Base-by-base conservation (phyloP, 1,140 invertebrate genomes). In the Zaprionus nigranus region DNA sequence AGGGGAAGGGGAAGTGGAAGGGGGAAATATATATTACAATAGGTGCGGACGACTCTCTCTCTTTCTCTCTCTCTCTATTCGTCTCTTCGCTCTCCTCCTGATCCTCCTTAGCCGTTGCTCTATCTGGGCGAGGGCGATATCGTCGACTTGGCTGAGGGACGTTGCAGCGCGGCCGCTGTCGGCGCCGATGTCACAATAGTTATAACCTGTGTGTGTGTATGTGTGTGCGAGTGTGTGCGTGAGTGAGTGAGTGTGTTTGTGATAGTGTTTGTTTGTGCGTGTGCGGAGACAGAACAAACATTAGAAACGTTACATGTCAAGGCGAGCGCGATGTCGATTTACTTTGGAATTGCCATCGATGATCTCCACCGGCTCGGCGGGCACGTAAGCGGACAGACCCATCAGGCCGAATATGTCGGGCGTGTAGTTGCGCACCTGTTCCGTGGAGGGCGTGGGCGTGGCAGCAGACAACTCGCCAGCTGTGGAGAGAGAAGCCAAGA, bases 261-360 rank as follows among this genome's bases (percentile, higher is more conserved):
- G 34, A 17, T 56, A 67, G 40, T 63, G 56, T 54, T 68, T 59
- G 46, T 12, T 7, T 24, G 46, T 58, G 17, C 24, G 56, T 70
- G 36, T 60, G 73, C 49, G 49, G 54, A 76, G 51, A 78, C 30
- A 66, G 71, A 60, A 78, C 24, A 72, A 66, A 70, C 69, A 43
- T 71, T 80, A 61, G 26, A 53, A 81, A 81, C 30, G 75, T 84
- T 76, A 82, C 74, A 75, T 82, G 51, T 90, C 71, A 61, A 54
- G n/a, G 20, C 61, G 59, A 53, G 26, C 54, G 53, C 54, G 53
- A 69, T 90, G 75, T 63, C 79, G 79, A 76, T 91, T 87, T 93
- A 94, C 94, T 93, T 93, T 94, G 53, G 94, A 94, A 90, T 94
- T 94, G 43, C 94, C 94, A 62, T 93, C 80, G 58, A 93, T 91